A percentile compares a stretch with the other conserved stretches of the same genome.
phyloP scores from a whole-genome alignment of 2,888 invertebrate species.

The Torymus auratus region DNA sequence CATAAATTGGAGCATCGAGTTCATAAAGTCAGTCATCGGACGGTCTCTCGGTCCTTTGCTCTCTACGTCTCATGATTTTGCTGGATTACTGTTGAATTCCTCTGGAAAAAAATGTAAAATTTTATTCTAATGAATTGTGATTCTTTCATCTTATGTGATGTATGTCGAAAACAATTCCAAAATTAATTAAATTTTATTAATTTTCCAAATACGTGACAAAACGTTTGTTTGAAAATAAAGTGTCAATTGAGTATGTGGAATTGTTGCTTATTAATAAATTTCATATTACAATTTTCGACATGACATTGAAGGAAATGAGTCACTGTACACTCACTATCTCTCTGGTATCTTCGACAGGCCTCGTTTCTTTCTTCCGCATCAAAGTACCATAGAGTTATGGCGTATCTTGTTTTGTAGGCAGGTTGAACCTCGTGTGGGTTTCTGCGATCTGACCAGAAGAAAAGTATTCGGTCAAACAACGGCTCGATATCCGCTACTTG shows the following conservation, averaged over 20 bases:
- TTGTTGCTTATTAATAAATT: no score
- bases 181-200: not conserved
- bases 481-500: conserved; percentile 95
- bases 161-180: no score
- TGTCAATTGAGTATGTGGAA: no score
- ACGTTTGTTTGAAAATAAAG: no score
- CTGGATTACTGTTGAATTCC: conserved; percentile 63
- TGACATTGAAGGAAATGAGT: conserved; percentile 22
- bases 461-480: conserved; percentile 93
- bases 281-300: not conserved
- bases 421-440: conserved; percentile 99
- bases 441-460: conserved; percentile 98
- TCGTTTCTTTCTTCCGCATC: conserved; percentile 89
- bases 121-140: conserved; percentile 1
- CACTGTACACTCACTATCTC: conserved; percentile 76
- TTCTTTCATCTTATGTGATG: not conserved
- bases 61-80: conserved; percentile 66
- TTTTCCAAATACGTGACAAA: not conserved
- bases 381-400: conserved; percentile 95
- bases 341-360: conserved; percentile 81
- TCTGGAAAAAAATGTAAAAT: conserved; percentile 59
- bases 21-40: conserved; percentile 67
- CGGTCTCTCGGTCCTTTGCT: conserved; percentile 61
- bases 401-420: conserved; percentile 91
- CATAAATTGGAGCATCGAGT: conserved; percentile 61